Base-by-base conservation (phyloP, 1,140 invertebrate genomes). In the Drosophila kepulauana region DNA sequence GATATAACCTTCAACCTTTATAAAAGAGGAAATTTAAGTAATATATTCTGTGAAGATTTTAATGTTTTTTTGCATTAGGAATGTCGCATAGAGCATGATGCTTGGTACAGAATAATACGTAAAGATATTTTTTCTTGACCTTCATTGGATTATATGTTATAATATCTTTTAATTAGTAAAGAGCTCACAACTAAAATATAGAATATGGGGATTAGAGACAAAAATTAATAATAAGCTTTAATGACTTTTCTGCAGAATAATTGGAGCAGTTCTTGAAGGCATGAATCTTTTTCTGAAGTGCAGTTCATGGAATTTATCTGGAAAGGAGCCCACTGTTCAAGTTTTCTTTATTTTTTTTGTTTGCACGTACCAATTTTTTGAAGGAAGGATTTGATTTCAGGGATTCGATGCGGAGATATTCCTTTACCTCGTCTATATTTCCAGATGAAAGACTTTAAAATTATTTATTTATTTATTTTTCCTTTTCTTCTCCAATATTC, bases 241-340 rank as follows among this genome's bases (percentile, higher is more conserved):
- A 52, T 52, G 1, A 52, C 25, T 52, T 52, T 51, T 30, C 49
- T 52, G 25, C 51, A 52, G 51, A 33, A 52, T 30, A 52, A 52
- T 13, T 20, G 28, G 8, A 48, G 46, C 4, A 13, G 46, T 48
- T 4, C 16, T 48, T 48, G 16, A 13, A 52, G 51, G 25, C 25
- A 30, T 8, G 2, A 52, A 13, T 20, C 8, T 1, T 20, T 7
- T 7, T 48, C 16, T 48, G 6, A 48, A 16, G 46, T 10, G 15
- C 1, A 20, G 8, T 48, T 20, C 2, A 51, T 13, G 49, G 20
- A 28, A 28, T n/a, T 51, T 8, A 30, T 52, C 25, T 52, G 51
- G 25, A 52, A 30, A 30, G 51, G 51, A 52, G n/a, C 20, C 16
- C 16, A 1, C 16, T 0, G 3, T 25, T 25, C 20, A 25, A 25